A percentile compares a stretch with the other conserved stretches of the same genome.
Evolutionary conservation across 2,888 invertebrate genomes (phyloP).

Genomic region (Ichneumon xanthorius): DNA sequence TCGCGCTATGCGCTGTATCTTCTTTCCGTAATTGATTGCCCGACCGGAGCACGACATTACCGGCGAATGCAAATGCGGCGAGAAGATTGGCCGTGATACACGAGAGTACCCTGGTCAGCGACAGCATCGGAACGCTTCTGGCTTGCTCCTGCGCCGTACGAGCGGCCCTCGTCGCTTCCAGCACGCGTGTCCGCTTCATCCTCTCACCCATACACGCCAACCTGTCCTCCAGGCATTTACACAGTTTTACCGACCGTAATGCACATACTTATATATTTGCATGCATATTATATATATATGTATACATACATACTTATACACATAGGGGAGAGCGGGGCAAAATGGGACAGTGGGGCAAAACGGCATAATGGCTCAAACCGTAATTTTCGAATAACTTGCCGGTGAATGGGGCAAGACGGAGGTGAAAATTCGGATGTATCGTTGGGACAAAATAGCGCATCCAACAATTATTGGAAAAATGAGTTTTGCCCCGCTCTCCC

Average conservation of each 20-base stretch:
- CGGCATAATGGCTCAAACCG: no score
- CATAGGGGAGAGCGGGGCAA: no score
- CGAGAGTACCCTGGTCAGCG: conserved; percentile 14
- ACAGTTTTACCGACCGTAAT: neutral
- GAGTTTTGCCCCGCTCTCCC: no score
- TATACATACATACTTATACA: no score
- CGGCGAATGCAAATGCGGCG: conserved; percentile 12
- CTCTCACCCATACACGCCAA: conserved; percentile 14
- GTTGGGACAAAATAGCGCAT: no score
- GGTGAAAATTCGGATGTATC: no score
- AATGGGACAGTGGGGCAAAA: no score
- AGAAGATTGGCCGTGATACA: conserved; percentile 43
- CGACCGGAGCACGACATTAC: conserved; percentile 20
- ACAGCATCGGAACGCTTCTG: neutral
- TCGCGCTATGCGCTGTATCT: neutral
- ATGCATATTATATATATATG: no score
- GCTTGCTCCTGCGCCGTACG: conserved; percentile 16
- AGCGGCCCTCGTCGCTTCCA: conserved; percentile 51
- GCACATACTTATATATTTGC: no score
- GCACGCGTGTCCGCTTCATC: conserved; percentile 42
- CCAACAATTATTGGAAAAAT: no score
- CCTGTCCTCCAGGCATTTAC: conserved; percentile 8
- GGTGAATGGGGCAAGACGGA: no score
- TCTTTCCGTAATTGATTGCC: conserved; percentile 34
- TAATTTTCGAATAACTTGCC: no score